Evolutionary conservation across 2,113 vertebrate genomes (phyloP).

Genomic region (Vanacampus margaritifer): DNA sequence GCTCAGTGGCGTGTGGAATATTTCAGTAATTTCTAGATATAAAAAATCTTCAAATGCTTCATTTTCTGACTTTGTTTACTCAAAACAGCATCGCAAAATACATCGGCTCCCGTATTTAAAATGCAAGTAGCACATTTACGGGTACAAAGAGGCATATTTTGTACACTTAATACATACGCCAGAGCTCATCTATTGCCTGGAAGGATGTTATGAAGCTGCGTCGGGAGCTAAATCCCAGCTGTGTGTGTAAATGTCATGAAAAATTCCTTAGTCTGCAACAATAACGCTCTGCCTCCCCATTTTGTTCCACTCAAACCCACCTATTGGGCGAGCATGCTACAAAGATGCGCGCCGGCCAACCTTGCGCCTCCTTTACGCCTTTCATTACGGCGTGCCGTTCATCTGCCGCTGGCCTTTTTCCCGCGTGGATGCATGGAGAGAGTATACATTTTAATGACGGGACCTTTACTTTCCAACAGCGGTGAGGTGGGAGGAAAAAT

Average conservation of each 20-base stretch:
- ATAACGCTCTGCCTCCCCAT: conserved; percentile 72
- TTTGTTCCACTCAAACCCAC: conserved; percentile 70
- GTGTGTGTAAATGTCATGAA: conserved; percentile 70
- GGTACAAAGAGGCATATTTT: conserved; percentile 42
- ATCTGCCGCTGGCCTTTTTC: conserved; percentile 53
- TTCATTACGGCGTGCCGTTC: conserved; percentile 54
- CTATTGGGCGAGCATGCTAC: conserved; percentile 65
- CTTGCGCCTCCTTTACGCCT: conserved; percentile 20
- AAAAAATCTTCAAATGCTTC: not conserved
- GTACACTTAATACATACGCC: conserved; percentile 54
- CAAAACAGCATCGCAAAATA: not conserved
- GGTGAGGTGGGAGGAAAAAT: conserved; percentile 60
- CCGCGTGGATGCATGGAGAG: conserved; percentile 73
- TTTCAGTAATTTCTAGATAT: not conserved
- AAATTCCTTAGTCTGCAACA: conserved; percentile 68
- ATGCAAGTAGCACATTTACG: not conserved
- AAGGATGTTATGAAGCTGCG: conserved; percentile 56
- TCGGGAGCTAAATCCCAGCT: conserved; percentile 54
- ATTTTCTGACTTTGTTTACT: not conserved
- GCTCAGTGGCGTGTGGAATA: no score
- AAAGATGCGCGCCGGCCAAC: conserved; percentile 46
- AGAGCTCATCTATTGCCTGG: conserved; percentile 34
- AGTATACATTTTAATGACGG: conserved; percentile 97
- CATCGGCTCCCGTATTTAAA: not conserved
- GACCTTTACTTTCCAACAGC: conserved; percentile 82